Percentiles rank a stretch among this genome's conserved stretches.
These are phyloP conservation scores for Saccostrea glomerata DNA, from an alignment of 1,140 invertebrate genomes.

Conservation along the genomic window DNA sequence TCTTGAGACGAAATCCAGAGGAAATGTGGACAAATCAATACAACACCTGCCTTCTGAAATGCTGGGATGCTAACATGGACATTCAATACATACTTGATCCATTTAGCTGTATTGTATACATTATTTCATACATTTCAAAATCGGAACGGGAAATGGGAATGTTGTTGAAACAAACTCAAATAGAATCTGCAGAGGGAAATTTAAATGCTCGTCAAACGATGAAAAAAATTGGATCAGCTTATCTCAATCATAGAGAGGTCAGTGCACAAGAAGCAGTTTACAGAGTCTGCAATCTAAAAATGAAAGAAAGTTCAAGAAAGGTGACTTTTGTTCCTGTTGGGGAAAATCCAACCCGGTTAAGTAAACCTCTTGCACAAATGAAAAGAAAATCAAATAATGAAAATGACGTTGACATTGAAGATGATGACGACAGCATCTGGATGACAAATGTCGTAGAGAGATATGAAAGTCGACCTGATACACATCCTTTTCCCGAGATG, in stretches of 20 bases:
- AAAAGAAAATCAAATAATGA: too few relatives aligned
- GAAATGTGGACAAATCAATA: background rate
- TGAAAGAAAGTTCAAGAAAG: background rate
- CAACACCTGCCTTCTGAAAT: slow-evolving; percentile 41
- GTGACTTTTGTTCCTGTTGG: slow-evolving; percentile 52
- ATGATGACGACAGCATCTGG: too few relatives aligned
- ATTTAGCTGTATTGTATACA: slow-evolving; percentile 55
- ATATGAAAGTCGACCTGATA: too few relatives aligned
- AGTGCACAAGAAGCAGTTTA: too few relatives aligned
- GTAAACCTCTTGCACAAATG: background rate
- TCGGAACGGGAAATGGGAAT: slow-evolving; percentile 11
- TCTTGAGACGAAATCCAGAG: background rate
- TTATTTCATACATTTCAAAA: background rate
- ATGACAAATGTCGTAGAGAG: too few relatives aligned
- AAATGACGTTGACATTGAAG: too few relatives aligned
- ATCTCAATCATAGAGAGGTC: background rate
- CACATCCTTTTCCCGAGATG: too few relatives aligned
- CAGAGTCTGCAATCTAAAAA: too few relatives aligned
- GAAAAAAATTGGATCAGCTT: background rate
- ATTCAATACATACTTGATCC: slow-evolving; percentile 54
- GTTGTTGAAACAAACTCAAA: slow-evolving; percentile 1
- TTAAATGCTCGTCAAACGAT: slow-evolving; percentile 1
- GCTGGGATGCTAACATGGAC: background rate
- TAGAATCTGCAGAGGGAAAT: background rate
- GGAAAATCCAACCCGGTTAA: slow-evolving; percentile 44